phyloP scores from a whole-genome alignment of 53 echinoderm and acorn worm species.

The Mesocentrotus franciscanus region DNA sequence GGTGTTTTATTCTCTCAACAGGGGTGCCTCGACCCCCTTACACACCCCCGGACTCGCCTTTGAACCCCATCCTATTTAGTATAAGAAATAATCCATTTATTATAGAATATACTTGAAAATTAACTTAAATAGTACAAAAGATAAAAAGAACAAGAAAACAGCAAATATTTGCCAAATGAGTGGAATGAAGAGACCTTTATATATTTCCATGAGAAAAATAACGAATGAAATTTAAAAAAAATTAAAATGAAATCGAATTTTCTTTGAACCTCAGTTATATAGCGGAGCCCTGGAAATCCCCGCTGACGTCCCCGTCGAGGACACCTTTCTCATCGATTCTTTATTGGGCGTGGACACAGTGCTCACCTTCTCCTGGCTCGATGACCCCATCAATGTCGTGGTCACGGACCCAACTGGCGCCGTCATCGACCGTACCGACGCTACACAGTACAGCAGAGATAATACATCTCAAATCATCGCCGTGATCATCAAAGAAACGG shows the following conservation, averaged over 20 bases:
- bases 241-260: not conserved
- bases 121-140: too few relatives aligned
- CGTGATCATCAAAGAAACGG: conserved; percentile 48
- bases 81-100: too few relatives aligned
- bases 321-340: conserved; percentile 63
- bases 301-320: not conserved
- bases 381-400: conserved; percentile 16
- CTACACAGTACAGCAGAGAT: conserved; percentile 45
- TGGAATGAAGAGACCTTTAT: too few relatives aligned
- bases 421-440: conserved; percentile 45
- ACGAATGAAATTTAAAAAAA: too few relatives aligned
- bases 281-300: conserved; percentile 52
- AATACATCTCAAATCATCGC: conserved; percentile 44
- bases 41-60: too few relatives aligned
- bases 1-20: too few relatives aligned
- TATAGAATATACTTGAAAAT: too few relatives aligned
- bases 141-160: too few relatives aligned
- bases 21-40: too few relatives aligned
- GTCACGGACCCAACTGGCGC: conserved; percentile 46
- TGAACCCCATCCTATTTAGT: too few relatives aligned
- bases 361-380: conserved; percentile 67
- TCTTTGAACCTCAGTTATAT: conserved; percentile 37
- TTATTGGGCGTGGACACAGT: conserved; percentile 59
- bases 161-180: too few relatives aligned
- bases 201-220: too few relatives aligned